Percentiles rank a stretch among this genome's conserved stretches.
phyloP scores from a whole-genome alignment of 2,888 invertebrate genomes.

The Ferrisia virgata region DNA sequence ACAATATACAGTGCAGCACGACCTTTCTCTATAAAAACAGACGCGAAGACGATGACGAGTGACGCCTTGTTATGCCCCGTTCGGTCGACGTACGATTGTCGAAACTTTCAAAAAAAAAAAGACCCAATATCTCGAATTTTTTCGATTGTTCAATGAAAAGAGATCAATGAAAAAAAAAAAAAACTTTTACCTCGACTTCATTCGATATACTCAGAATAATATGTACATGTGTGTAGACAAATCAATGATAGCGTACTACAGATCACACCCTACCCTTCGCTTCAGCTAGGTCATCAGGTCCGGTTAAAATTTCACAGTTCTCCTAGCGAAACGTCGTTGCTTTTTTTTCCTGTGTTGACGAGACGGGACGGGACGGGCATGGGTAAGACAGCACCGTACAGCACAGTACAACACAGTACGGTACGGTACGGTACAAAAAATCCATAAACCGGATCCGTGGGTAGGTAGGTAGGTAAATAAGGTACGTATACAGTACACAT shows the following conservation, averaged over 20 bases:
- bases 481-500: too few species aligned
- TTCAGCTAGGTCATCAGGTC: constrained; percentile 5
- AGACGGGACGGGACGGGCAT: too few species aligned
- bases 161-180: too few species aligned
- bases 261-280: neutral
- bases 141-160: neutral
- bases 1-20: too few species aligned
- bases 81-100: neutral
- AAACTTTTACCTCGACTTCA: neutral
- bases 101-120: neutral
- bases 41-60: too few species aligned
- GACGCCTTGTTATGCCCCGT: too few species aligned
- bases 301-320: constrained; percentile 5
- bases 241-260: neutral
- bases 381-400: neutral
- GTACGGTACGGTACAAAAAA: neutral
- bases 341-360: neutral
- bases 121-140: neutral
- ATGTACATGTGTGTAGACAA: neutral
- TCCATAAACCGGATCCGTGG: neutral
- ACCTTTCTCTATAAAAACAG: too few species aligned
- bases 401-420: neutral
- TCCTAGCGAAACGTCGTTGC: neutral
- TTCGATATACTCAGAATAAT: neutral
- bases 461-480: too few species aligned